Evolutionary conservation across 1,140 invertebrate genomes (phyloP), one percentile per base, ranked within the genome.

Genomic region (Meloidogyne chitwoodi): DNA sequence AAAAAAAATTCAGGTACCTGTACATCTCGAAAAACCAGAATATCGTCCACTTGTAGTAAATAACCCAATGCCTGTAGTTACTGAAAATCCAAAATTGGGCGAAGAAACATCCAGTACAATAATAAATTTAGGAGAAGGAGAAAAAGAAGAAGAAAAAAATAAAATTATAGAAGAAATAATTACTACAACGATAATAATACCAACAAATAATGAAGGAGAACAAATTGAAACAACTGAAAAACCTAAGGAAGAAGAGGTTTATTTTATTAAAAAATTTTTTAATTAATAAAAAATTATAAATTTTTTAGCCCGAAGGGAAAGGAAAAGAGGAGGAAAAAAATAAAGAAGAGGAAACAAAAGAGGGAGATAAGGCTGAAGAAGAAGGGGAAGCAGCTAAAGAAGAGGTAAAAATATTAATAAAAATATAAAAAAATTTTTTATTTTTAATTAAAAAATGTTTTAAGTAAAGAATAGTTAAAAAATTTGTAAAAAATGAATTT

Each of bases 41-140:
- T 76, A 76, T 66, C 68, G 75, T 26, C 75, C 75, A 19, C 38
- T 76, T 29, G 44, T 29, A n/a, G 22, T 11, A 24, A 34, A 22
- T 31, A 64, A 64, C 6, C 70, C 70, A 24, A 73, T 41, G 34
- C 22, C 70, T 29, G 8, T 34, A 64, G 61, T 70, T 16, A 61
- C 67, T 24, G 67, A 68, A 27, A 68, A 38, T 29, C 41, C 41
- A 70, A 61, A 41, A 14, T n/a, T 12, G 2, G 44, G 70, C 10
- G 27, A 38, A 22, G 11, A 48, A 27, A 61, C 26, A 11, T 62
- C 68, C 10, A 38, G 22, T 19, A 76, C 75, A 26, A 71, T 76
- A 38, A 41, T 70, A 16, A 68, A 62, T 14, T 68, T 76, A 41
- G 44, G 75, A 2, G 75, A 76, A 26, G 75, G 67, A n/a, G 75